Base-by-base conservation (phyloP, 2,797 vertebrate species). In the Poecilia wingei region DNA sequence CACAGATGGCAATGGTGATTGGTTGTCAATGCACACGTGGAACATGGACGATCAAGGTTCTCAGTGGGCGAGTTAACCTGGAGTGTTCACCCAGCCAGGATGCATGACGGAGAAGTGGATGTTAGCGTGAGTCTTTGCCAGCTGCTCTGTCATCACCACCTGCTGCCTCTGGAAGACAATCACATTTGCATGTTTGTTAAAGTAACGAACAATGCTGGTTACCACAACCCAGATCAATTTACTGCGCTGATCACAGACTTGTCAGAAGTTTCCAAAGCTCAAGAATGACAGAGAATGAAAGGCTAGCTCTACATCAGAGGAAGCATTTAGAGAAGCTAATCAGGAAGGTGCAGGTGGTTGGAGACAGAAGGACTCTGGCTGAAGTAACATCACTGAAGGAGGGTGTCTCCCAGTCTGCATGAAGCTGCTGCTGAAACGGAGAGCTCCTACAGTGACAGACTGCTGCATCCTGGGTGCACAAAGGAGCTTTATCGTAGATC, bases 101-200 rank as follows among this genome's bases (percentile, higher is more conserved):
- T 96, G 96, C 96, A 96, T 96, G 83, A 95, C 95, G 4, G 96
- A 95, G 89, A 96, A 96, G 88, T 96, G 95, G 84, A 96, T 93
- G 91, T 78, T 95, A 4, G 90, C 68, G 87, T 96, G 94, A 81
- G 88, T 87, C 91, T 96, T 95, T 25, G 95, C 95, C 86, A 95
- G 90, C 91, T 96, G 95, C 89, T 96, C 95, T 45, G 94, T 95
- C 94, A 96, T 95, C 84, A 96, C 96, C 86, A 95, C 94, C 92
- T 95, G 95, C 93, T 96, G 96, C 88, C 96, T 96, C 96, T 96
- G 89, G 36, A 92, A 92, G 74, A 90, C 85, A 91, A 51, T 88
- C 79, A 79, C 41, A 78, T 75, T 80, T 73, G 86, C 39, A 43
- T 39, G 13, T 49, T 41, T 43, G 22, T 28, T 64, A 45, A 46